phyloP scores from a whole-genome alignment of 2,797 vertebrate species.

The Lacerta bilineata region DNA sequence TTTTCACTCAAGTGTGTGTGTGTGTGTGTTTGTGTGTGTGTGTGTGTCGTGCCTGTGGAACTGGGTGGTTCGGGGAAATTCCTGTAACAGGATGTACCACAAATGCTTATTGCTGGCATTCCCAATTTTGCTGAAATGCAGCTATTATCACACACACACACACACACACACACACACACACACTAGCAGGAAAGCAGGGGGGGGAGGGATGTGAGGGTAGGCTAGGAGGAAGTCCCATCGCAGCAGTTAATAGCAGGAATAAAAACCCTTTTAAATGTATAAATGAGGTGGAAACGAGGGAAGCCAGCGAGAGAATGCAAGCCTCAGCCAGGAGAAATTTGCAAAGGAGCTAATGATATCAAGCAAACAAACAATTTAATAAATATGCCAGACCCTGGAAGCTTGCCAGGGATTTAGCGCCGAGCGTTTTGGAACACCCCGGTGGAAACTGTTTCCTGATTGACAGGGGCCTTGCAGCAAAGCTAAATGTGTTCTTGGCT shows the following conservation, averaged over 20 bases:
- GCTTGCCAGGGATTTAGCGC: background rate
- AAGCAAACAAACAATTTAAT: background rate
- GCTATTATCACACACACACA: too few relatives aligned
- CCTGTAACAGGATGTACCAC: too few relatives aligned
- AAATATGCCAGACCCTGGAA: background rate
- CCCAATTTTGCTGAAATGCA: too few relatives aligned
- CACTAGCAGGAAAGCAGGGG: background rate
- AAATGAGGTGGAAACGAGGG: background rate
- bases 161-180: too few relatives aligned
- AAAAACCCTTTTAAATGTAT: background rate
- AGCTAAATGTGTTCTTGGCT: background rate
- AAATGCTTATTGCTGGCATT: too few relatives aligned
- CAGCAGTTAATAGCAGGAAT: background rate
- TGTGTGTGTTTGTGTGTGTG: too few relatives aligned
- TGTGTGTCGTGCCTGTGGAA: too few relatives aligned
- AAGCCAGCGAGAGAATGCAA: too few relatives aligned
- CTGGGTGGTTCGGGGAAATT: too few relatives aligned
- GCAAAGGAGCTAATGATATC: background rate
- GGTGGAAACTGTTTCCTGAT: background rate
- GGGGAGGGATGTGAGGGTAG: background rate
- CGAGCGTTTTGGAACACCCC: background rate
- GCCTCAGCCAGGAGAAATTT: background rate
- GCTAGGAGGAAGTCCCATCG: background rate
- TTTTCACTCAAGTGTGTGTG: too few relatives aligned
- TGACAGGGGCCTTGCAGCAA: background rate